Evolutionary conservation across 2,113 vertebrate species (phyloP).

Genomic region (Agelaius phoeniceus): DNA sequence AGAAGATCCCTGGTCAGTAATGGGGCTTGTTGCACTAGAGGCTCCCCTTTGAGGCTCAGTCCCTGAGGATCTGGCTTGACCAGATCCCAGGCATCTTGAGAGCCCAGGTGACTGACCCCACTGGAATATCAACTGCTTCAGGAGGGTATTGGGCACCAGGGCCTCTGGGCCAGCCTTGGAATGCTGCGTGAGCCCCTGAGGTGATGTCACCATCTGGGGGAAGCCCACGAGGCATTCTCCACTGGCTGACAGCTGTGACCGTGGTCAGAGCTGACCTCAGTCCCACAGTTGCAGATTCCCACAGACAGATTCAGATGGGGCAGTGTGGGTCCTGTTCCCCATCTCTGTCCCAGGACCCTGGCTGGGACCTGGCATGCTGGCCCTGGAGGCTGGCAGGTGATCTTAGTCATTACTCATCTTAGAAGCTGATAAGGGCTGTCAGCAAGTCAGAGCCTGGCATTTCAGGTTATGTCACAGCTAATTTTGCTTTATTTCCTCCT

Average conservation of each 20-base stretch:
- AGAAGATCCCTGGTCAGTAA: not conserved
- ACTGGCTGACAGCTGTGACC: not conserved
- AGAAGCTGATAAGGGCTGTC: not conserved
- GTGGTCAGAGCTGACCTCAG: not conserved
- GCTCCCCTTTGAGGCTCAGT: not conserved
- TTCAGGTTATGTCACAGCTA: not conserved
- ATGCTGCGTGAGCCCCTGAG: not conserved
- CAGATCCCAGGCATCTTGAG: not conserved
- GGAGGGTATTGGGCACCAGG: not conserved
- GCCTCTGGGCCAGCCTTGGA: not conserved
- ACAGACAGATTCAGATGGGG: not conserved
- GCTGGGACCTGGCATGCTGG: not conserved
- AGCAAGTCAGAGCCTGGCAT: not conserved
- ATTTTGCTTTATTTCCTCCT: not conserved
- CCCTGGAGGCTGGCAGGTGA: not conserved
- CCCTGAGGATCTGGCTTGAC: not conserved
- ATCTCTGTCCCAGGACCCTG: not conserved
- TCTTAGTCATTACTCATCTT: not conserved
- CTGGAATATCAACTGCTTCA: fast-evolving
- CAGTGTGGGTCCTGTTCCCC: not conserved
- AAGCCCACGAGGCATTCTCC: not conserved
- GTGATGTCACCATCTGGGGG: not conserved
- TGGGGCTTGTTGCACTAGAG: not conserved
- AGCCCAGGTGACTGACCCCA: fast-evolving
- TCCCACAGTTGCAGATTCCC: not conserved